A percentile compares a stretch with the other conserved stretches of the same genome.
Evolutionary conservation across 2,797 vertebrate genomes (phyloP).

Genomic region (Chlorospingus semifuscus): DNA sequence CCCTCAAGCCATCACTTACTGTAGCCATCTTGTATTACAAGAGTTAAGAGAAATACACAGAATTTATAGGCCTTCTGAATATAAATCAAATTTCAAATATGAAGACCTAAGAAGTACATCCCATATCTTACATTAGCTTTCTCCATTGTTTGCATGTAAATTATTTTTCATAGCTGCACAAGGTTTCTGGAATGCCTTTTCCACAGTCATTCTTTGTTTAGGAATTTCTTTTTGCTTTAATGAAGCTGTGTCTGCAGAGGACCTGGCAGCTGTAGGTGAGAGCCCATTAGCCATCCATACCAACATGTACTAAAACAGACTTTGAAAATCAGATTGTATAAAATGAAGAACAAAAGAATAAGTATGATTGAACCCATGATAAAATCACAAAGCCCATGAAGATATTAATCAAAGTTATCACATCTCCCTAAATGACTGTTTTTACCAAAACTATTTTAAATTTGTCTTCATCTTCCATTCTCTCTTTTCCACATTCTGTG

Average conservation of each 20-base stretch:
- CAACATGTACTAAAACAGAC: not conserved
- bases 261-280: not conserved
- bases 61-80: not conserved
- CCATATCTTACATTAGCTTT: not conserved
- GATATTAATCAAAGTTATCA: not conserved
- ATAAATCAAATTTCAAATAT: not conserved
- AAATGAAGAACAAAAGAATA: not conserved
- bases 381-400: not conserved
- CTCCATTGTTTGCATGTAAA: not conserved
- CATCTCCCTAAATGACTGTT: not conserved
- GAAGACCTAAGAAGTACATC: not conserved
- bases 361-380: not conserved
- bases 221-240: not conserved
- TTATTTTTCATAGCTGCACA: not conserved
- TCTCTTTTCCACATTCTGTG: not conserved
- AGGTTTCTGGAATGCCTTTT: not conserved
- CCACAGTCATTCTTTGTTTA: not conserved
- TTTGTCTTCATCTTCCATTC: not conserved
- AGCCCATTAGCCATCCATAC: not conserved
- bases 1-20: not conserved
- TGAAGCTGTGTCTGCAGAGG: not conserved
- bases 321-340: not conserved
- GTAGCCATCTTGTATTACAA: not conserved
- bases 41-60: not conserved
- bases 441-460: not conserved